phyloP scores from a whole-genome alignment of 1,140 invertebrate genomes.

The Leptopilina boulardi region DNA sequence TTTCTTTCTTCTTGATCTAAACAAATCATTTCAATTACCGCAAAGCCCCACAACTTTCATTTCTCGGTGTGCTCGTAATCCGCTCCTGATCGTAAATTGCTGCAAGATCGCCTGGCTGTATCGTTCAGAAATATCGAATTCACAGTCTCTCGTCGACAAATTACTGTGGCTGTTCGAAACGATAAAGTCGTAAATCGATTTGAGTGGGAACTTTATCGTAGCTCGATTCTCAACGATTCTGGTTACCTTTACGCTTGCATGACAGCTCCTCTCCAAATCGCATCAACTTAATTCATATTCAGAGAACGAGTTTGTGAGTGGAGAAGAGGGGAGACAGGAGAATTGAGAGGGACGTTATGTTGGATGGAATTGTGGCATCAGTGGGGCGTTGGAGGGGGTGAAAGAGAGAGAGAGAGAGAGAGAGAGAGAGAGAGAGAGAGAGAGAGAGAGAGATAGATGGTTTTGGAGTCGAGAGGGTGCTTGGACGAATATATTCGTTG shows the following conservation, averaged over 20 bases:
- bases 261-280: slow-evolving; percentile 27
- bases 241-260: slow-evolving; percentile 24
- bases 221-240: slow-evolving; percentile 15
- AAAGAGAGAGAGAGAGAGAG: too few species aligned
- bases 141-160: slow-evolving; percentile 31
- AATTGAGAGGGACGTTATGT: slow-evolving; percentile 17
- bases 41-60: slow-evolving; percentile 40
- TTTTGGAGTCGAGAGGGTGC: slow-evolving; percentile 25
- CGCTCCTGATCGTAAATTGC: slow-evolving; percentile 40
- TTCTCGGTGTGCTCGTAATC: slow-evolving; percentile 32
- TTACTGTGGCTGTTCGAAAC: slow-evolving; percentile 24
- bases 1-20: slow-evolving; percentile 20
- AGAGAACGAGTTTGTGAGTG: slow-evolving; percentile 21
- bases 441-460: too few species aligned
- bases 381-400: too few species aligned
- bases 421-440: too few species aligned
- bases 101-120: slow-evolving; percentile 24
- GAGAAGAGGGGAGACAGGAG: slow-evolving; percentile 16
- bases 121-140: slow-evolving; percentile 31
- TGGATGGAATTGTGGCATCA: neutral
- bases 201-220: slow-evolving; percentile 29
- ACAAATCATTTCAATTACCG: slow-evolving; percentile 30
- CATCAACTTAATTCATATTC: slow-evolving; percentile 30
- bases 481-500: slow-evolving; percentile 13
- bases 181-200: slow-evolving; percentile 25